These are phyloP conservation scores for Himalopsyche tibetana DNA, from an alignment of 2,888 invertebrate species.

Conservation along the genomic window DNA sequence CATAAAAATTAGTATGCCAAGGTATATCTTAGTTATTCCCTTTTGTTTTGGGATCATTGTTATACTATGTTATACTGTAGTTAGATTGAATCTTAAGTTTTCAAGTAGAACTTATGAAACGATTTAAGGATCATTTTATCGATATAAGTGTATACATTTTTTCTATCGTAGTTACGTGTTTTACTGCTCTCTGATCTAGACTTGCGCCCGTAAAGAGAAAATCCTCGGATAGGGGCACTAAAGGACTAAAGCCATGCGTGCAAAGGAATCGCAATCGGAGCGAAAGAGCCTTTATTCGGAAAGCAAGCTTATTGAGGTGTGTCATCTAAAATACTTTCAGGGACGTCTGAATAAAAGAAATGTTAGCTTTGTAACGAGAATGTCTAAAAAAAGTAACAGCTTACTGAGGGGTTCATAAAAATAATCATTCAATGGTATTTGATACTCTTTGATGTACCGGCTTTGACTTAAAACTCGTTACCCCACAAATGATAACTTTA, in stretches of 20 bases:
- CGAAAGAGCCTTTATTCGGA: conserved; percentile 22
- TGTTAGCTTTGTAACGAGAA: conserved; percentile 9
- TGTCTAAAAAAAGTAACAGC: conserved; percentile 18
- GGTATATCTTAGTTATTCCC: no score
- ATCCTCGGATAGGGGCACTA: conserved; percentile 24
- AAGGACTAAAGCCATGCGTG: conserved; percentile 42
- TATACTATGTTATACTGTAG: no score
- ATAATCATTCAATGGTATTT: conserved; percentile 38
- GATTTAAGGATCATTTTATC: no score
- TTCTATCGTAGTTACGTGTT: background rate
- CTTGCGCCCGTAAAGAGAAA: conserved; percentile 14
- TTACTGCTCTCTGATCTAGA: conserved; percentile 7
- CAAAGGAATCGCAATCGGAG: conserved; percentile 37
- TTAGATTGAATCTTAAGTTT: no score
- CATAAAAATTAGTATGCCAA: no score
- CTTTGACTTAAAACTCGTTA: no score
- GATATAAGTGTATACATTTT: background rate
- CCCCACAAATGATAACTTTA: no score
- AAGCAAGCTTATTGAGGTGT: conserved; percentile 38
- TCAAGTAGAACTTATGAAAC: no score
- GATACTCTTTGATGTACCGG: background rate
- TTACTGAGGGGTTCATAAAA: conserved; percentile 14
- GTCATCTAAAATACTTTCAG: conserved; percentile 32
- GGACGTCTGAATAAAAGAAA: conserved; percentile 37
- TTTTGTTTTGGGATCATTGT: no score